These are phyloP conservation scores for Zeus faber DNA, from an alignment of 2,113 vertebrate species.

Conservation along the genomic window DNA sequence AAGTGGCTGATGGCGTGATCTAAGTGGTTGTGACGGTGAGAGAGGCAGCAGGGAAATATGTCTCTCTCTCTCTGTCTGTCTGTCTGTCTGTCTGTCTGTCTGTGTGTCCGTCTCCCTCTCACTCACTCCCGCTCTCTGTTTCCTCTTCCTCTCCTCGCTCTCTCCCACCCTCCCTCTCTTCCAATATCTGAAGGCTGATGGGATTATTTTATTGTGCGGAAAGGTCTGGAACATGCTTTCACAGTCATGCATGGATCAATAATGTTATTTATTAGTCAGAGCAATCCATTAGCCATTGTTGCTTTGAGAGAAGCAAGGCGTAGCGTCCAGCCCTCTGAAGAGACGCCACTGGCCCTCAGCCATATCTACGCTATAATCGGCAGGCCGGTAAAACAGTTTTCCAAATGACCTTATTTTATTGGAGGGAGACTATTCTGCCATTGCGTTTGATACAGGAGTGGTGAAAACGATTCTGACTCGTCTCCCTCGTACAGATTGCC, in stretches of 20 bases:
- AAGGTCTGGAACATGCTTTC: constrained; percentile 34
- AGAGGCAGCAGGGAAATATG: background rate
- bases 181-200: constrained; percentile 1
- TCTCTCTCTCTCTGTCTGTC: background rate
- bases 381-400: background rate
- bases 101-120: too few species aligned
- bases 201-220: constrained; percentile 16
- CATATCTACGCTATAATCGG: constrained; percentile 28
- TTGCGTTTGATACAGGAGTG: background rate
- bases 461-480: too few species aligned
- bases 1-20: background rate
- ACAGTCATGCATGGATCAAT: constrained; percentile 32
- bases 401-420: constrained; percentile 1
- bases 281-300: constrained; percentile 33
- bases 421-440: background rate
- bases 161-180: background rate
- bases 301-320: constrained; percentile 15
- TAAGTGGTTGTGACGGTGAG: background rate
- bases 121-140: too few species aligned
- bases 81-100: too few species aligned
- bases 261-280: constrained; percentile 30
- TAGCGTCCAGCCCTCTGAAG: constrained; percentile 14
- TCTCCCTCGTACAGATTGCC: too few species aligned
- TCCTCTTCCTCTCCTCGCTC: background rate
- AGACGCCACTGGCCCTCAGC: constrained; percentile 18